Evolutionary conservation across 2,113 vertebrate species (phyloP).

Genomic region (Syngnathus scovelli): DNA sequence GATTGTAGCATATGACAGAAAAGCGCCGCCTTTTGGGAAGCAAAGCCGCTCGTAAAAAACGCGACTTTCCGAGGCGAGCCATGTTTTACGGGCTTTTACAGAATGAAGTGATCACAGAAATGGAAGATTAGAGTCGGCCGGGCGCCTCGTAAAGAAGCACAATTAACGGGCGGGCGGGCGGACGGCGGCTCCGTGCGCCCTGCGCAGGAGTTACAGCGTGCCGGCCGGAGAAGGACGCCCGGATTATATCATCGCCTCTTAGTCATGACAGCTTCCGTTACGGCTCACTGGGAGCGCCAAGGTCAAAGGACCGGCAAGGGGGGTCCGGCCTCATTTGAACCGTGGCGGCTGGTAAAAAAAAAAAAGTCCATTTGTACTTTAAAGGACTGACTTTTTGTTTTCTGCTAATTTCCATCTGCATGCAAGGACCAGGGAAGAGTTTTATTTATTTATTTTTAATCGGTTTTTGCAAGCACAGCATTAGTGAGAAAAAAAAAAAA

Average conservation of each 20-base stretch:
- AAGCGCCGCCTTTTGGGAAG: conserved; percentile 47
- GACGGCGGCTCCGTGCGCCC: no score
- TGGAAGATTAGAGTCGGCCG: conserved; percentile 57
- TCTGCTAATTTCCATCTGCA: conserved; percentile 25
- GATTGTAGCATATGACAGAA: conserved; percentile 39
- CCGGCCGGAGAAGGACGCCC: conserved; percentile 49
- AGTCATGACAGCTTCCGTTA: conserved; percentile 67
- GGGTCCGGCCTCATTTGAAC: conserved; percentile 31
- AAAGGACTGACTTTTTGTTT: conserved; percentile 32
- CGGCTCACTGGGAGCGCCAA: conserved; percentile 58
- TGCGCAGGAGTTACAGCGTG: conserved; percentile 38
- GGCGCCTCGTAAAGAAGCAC: conserved; percentile 52
- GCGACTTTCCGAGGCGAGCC: conserved; percentile 22
- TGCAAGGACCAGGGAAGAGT: not conserved
- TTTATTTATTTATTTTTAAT: not conserved
- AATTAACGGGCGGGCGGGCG: conserved; percentile 50
- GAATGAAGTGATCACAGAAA: conserved; percentile 67
- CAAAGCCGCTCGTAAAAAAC: conserved; percentile 59
- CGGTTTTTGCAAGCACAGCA: not conserved
- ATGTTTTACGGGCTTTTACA: conserved; percentile 68
- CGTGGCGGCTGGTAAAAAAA: not conserved
- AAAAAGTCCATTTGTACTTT: conserved; percentile 32
- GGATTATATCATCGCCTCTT: conserved; percentile 68
- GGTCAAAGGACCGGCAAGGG: conserved; percentile 50
- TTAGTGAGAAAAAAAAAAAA: not conserved